A percentile compares a stretch with the other conserved stretches of the same genome.
These are phyloP conservation scores for Psylliodes chrysocephalus DNA, from an alignment of 2,888 invertebrate genomes.

Conservation along the genomic window DNA sequence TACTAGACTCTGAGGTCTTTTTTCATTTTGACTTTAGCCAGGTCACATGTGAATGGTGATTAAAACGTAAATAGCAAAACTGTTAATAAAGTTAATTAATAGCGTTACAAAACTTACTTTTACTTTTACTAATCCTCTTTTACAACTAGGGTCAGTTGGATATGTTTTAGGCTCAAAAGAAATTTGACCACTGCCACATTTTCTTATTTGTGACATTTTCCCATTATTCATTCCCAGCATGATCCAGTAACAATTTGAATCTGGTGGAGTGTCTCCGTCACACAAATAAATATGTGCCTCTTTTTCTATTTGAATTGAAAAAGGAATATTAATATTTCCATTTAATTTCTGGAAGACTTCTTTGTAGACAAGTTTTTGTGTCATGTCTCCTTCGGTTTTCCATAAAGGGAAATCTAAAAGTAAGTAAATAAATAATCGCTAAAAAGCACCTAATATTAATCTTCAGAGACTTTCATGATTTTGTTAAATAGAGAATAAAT, in stretches of 20 bases:
- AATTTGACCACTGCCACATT: constrained; percentile 47
- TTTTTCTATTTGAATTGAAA: constrained; percentile 41
- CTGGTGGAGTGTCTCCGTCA: constrained; percentile 10
- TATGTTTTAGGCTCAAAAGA: not conserved
- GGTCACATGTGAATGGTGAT: no score
- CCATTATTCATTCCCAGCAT: constrained; percentile 52
- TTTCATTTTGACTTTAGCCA: no score
- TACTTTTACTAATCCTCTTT: not conserved
- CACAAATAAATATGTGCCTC: constrained; percentile 56
- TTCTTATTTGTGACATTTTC: constrained; percentile 48
- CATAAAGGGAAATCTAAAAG: not conserved
- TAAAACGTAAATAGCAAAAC: no score
- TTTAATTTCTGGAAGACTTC: not conserved
- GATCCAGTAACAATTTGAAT: constrained; percentile 56
- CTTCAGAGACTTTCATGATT: no score
- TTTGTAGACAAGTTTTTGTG: not conserved
- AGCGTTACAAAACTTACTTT: no score
- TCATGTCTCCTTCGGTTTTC: not conserved
- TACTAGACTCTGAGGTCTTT: no score
- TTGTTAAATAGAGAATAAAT: no score
- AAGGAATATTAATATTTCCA: constrained; percentile 33
- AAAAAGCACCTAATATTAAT: no score
- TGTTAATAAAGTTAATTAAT: no score
- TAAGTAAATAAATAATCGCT: no score
- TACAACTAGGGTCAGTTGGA: not conserved